phyloP scores from a whole-genome alignment of 2,113 vertebrate species.

The Desmodus rotundus region DNA sequence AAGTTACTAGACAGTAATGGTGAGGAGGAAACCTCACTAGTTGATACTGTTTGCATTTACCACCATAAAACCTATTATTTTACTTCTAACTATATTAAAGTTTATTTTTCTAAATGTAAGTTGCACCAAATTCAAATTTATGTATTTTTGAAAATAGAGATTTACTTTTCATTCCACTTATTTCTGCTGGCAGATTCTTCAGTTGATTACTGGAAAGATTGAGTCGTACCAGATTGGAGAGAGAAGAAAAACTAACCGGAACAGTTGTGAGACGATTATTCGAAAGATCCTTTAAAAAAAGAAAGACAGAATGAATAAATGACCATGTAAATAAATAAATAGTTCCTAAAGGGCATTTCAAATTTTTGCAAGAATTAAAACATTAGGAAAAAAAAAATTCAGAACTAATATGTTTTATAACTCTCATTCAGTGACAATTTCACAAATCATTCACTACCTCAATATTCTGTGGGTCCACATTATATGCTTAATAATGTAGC shows the following conservation, averaged over 20 bases:
- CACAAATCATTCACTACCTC: neutral
- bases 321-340: neutral
- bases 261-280: slow-evolving; percentile 86
- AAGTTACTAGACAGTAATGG: neutral
- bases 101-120: neutral
- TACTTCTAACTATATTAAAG: neutral
- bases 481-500: neutral
- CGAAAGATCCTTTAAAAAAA: slow-evolving; percentile 88
- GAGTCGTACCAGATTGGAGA: slow-evolving; percentile 85
- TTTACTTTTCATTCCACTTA: slow-evolving; percentile 91
- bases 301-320: neutral
- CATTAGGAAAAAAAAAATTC: neutral
- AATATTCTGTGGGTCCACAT: neutral
- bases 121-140: neutral
- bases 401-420: neutral
- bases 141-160: neutral
- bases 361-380: neutral
- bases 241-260: slow-evolving; percentile 84
- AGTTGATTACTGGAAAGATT: slow-evolving; percentile 89
- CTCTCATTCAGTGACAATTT: neutral
- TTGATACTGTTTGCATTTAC: neutral
- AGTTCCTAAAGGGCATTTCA: neutral
- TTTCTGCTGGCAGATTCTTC: slow-evolving; percentile 85
- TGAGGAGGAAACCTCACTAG: neutral
- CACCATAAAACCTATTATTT: neutral